Percentiles rank a stretch among this genome's conserved stretches.
Evolutionary conservation across 1,140 invertebrate genomes (phyloP).

Genomic region (Drosophila triauraria): DNA sequence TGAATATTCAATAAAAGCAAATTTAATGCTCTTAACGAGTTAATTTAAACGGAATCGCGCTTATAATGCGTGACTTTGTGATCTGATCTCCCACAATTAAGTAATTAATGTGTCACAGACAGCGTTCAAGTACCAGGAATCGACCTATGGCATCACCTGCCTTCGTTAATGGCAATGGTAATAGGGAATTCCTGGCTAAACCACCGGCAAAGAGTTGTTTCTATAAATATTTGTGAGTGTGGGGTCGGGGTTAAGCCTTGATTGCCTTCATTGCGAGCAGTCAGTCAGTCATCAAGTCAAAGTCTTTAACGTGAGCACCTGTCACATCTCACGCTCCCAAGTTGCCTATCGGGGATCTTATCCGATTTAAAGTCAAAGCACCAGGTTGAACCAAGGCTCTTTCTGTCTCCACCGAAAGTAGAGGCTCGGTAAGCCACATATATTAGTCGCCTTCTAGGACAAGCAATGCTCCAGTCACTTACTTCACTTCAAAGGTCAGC

Average conservation of each 20-base stretch:
- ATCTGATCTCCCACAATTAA: background rate
- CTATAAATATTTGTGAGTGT: background rate
- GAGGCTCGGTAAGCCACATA: too few species aligned
- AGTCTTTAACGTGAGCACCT: background rate
- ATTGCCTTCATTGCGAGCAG: background rate
- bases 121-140: background rate
- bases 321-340: too few species aligned
- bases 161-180: background rate
- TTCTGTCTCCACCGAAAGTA: too few species aligned
- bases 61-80: background rate
- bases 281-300: background rate
- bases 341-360: too few species aligned
- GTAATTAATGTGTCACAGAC: background rate
- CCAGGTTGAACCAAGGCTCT: too few species aligned
- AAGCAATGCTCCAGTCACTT: background rate
- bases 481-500: conserved; percentile 95
- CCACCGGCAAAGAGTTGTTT: background rate
- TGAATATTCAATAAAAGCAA: background rate
- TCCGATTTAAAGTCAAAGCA: too few species aligned
- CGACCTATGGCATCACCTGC: background rate
- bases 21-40: background rate
- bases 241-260: background rate
- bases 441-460: background rate
- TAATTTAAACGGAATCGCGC: background rate
- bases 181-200: background rate